These are phyloP conservation scores for Neomicropteryx cornuta DNA, from an alignment of 1,140 invertebrate species.

Conservation along the genomic window DNA sequence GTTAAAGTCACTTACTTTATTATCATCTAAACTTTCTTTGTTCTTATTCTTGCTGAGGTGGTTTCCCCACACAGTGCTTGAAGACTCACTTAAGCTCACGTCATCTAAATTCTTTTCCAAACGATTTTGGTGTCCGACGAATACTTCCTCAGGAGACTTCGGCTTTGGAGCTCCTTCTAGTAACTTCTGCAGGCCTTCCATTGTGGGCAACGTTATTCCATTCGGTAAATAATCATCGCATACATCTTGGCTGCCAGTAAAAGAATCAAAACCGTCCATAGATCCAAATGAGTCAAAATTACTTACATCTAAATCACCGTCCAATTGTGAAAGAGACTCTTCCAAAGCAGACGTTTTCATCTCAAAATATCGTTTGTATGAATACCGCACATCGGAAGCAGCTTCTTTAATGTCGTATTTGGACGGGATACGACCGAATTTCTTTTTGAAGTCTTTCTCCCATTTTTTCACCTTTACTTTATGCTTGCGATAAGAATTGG, in stretches of 20 bases:
- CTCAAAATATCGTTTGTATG: conserved; percentile 72
- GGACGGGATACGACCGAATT: conserved; percentile 54
- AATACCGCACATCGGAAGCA: conserved; percentile 52
- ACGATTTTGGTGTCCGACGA: too few relatives aligned
- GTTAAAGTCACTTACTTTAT: too few relatives aligned
- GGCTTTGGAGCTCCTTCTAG: too few relatives aligned
- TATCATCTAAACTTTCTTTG: too few relatives aligned
- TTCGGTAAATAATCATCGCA: conserved; percentile 15
- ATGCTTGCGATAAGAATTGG: conserved; percentile 43
- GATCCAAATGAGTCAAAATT: conserved; percentile 25
- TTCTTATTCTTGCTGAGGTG: too few relatives aligned
- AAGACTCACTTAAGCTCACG: too few relatives aligned
- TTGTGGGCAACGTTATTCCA: too few relatives aligned
- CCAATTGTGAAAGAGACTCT: conserved; percentile 48
- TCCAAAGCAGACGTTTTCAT: conserved; percentile 62
- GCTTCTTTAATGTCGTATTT: conserved; percentile 74
- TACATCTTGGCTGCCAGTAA: too few relatives aligned
- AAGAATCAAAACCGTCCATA: conserved; percentile 12
- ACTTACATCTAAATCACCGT: conserved; percentile 27
- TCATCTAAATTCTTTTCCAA: too few relatives aligned
- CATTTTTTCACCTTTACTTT: conserved; percentile 65
- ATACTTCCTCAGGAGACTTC: too few relatives aligned
- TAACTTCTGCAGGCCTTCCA: too few relatives aligned
- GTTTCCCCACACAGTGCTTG: too few relatives aligned
- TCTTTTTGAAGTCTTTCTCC: conserved; percentile 65